Conservation (phyloP, 2,113 vertebrate species). For the Heterotilapia buettikoferi region DNA sequence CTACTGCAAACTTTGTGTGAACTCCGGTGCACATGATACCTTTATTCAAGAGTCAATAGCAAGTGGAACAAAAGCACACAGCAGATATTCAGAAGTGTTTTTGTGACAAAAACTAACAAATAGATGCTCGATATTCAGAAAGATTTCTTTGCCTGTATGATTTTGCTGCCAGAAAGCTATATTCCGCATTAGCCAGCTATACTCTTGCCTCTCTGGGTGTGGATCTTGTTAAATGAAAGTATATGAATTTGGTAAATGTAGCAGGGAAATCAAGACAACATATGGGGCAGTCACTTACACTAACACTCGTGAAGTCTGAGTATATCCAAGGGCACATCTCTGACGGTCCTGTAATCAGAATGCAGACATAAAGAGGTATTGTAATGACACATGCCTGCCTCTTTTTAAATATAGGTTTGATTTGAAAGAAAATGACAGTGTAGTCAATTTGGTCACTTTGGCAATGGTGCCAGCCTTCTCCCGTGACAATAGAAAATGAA, state of each 20-base stretch:
- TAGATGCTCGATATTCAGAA: background rate
- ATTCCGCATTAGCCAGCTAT: background rate
- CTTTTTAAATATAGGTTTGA: background rate
- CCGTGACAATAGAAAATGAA: background rate
- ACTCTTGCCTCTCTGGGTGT: background rate
- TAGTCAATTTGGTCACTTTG: background rate
- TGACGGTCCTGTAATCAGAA: background rate
- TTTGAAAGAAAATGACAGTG: background rate
- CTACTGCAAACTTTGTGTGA: conserved; percentile 48
- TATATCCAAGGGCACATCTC: background rate
- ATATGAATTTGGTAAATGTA: background rate
- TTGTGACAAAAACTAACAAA: background rate
- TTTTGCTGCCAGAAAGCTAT: background rate
- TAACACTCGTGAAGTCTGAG: background rate
- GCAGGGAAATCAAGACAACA: background rate
- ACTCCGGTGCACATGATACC: conserved; percentile 36
- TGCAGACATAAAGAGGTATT: background rate
- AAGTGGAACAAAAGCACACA: conserved; percentile 4
- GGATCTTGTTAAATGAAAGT: background rate
- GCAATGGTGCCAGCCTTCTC: background rate
- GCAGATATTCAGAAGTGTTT: background rate
- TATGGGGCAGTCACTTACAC: background rate
- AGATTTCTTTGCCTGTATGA: background rate
- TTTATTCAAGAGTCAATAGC: conserved; percentile 29
- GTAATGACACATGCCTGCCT: background rate